A percentile compares a stretch with the other conserved stretches of the same genome.
These are phyloP conservation scores for Glomeris marginata DNA, from an alignment of 2,888 invertebrate genomes.

Conservation along the genomic window DNA sequence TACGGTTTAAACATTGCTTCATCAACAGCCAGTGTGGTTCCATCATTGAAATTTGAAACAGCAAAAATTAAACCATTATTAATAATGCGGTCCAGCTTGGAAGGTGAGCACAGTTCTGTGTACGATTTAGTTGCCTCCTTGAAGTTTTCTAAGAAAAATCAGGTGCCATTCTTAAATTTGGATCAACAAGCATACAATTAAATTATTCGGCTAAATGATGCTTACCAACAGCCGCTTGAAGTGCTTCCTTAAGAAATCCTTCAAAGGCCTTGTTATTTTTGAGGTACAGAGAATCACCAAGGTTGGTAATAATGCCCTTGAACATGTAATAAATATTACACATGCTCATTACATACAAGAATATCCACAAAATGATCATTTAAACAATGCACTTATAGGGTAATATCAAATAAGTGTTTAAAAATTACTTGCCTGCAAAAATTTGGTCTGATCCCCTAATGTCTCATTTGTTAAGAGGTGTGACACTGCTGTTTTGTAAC, in stretches of 20 bases:
- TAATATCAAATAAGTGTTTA: no score
- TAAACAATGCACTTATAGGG: no score
- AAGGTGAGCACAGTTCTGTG: neutral
- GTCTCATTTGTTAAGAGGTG: slow-evolving; percentile 2
- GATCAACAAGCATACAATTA: no score
- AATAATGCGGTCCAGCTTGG: neutral
- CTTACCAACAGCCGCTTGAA: slow-evolving; percentile 2
- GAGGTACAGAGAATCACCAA: slow-evolving; percentile 2
- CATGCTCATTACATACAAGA: no score
- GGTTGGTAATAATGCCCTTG: neutral
- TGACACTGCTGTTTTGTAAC: neutral
- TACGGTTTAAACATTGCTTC: slow-evolving; percentile 3
- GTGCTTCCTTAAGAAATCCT: neutral
- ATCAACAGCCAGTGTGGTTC: neutral
- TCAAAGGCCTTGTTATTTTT: slow-evolving; percentile 7
- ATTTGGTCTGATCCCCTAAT: neutral
- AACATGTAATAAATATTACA: no score
- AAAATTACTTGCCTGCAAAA: neutral
- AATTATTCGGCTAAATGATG: no score
- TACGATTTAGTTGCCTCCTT: slow-evolving; percentile 3
- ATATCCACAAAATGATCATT: no score
- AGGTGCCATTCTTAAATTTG: neutral
- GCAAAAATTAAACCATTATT: neutral
- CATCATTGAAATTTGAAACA: neutral
- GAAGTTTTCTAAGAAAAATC: neutral